Evolutionary conservation across 2,888 invertebrate genomes (phyloP), one percentile per base, ranked within the genome.

Genomic region (Merodon equestris): DNA sequence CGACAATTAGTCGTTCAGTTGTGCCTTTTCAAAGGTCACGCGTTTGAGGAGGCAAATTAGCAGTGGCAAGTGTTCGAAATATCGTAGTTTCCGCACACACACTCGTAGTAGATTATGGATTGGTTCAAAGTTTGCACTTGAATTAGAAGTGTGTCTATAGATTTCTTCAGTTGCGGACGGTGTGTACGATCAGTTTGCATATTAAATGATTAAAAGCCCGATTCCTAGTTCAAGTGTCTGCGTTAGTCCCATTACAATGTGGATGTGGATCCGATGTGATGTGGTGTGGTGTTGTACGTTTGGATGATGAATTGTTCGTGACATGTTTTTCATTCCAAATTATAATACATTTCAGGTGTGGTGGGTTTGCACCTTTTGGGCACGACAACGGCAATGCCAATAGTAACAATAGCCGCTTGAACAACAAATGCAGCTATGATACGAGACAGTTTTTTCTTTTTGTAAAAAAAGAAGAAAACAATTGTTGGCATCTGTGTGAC

Each of bases 341-440:
- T 67, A 74, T 7, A 27, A 27, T 27, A 27, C 50, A 74, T 67
- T 74, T 67, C 67, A 74, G 74, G 74, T 74, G 74, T 61, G 74
- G 72, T 73, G 53, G 47, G 47, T 72, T 63, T 72, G 66, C 72
- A 73, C 74, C 67, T 74, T 61, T 67, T 61, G 67, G 67, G 67
- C 74, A 74, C 67, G 67, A 58, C 64, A 27, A 56, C 44, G 38
- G 44, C 56, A 5, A 61, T 42, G n/a, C 17, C 27, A 38, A 58
- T 45, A 14, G 53, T 36, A 42, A 64, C 40, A n/a, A n/a, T n/a
- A n/a, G n/a, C n/a, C n/a, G n/a, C n/a, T n/a, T n/a, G n/a, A n/a
- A n/a, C n/a, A n/a, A n/a, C n/a, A n/a, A n/a, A n/a, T n/a, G n/a
- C n/a, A n/a, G n/a, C 27, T 38, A 56, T n/a, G 13, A 47, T 54